These are phyloP conservation scores for Sceloporus tristichus DNA, from an alignment of 2,113 vertebrate species.

Conservation along the genomic window DNA sequence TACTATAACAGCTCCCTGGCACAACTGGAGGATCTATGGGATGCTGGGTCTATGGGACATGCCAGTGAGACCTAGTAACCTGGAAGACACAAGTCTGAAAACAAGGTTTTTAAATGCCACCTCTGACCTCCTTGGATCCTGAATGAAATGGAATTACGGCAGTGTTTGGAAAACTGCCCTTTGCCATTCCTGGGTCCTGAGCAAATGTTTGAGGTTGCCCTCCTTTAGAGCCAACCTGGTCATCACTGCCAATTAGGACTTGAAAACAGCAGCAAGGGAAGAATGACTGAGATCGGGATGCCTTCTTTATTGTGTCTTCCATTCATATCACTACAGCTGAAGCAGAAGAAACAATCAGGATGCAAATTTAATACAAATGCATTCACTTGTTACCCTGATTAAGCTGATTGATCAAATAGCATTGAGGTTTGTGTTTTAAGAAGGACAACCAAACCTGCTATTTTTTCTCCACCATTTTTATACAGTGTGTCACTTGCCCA, in stretches of 20 bases:
- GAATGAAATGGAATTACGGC: not conserved
- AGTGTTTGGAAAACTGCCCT: not conserved
- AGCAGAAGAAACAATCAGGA: not conserved
- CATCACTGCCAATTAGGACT: not conserved
- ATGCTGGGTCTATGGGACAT: too few relatives aligned
- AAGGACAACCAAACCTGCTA: conserved; percentile 40
- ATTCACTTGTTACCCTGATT: not conserved
- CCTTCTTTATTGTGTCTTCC: not conserved
- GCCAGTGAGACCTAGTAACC: not conserved
- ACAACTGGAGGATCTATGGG: not conserved
- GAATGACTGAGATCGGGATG: not conserved
- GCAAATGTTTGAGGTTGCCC: not conserved
- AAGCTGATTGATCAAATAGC: not conserved
- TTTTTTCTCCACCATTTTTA: conserved; percentile 52
- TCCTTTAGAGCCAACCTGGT: not conserved
- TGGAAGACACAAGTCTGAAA: not conserved
- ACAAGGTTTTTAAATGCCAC: not conserved
- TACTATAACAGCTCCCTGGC: too few relatives aligned
- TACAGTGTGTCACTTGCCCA: conserved; percentile 68
- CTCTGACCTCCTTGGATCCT: not conserved
- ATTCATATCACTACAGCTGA: not conserved
- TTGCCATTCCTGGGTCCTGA: not conserved
- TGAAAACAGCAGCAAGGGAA: not conserved
- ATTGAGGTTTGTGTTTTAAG: not conserved
- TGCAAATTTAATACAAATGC: not conserved